Evolutionary conservation across 2,888 invertebrate genomes (phyloP).

Genomic region (Synergus laeviventris): DNA sequence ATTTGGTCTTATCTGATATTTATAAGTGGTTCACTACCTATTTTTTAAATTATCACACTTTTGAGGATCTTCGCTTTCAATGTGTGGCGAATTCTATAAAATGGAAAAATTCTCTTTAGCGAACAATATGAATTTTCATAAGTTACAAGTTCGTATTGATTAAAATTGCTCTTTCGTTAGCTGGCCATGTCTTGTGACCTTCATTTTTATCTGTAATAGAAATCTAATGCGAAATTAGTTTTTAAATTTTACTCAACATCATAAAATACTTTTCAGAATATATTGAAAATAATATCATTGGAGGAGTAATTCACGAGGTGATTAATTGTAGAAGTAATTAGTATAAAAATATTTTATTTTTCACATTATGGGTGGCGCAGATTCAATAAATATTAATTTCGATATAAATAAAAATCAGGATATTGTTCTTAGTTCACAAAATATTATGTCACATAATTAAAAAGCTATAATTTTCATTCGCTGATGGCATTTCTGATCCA

Average conservation of each 20-base stretch:
- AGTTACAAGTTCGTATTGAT: conserved; percentile 14
- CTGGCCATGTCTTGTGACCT: conserved; percentile 30
- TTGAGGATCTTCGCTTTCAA: too few relatives aligned
- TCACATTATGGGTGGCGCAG: too few relatives aligned
- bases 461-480: not conserved
- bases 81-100: not conserved
- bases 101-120: not conserved
- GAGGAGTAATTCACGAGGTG: too few relatives aligned
- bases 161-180: conserved; percentile 13
- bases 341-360: conserved; percentile 28
- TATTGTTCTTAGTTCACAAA: too few relatives aligned
- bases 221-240: conserved; percentile 1
- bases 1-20: too few relatives aligned
- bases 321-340: too few relatives aligned
- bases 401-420: too few relatives aligned
- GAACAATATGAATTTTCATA: not conserved
- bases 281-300: too few relatives aligned
- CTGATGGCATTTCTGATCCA: conserved; percentile 61
- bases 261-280: not conserved
- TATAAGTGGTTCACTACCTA: too few relatives aligned
- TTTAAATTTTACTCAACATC: not conserved
- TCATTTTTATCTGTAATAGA: conserved; percentile 26
- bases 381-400: too few relatives aligned
- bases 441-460: too few relatives aligned
- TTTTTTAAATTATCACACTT: too few relatives aligned